These are phyloP conservation scores for Halotydeus destructor DNA, from an alignment of 1,140 invertebrate genomes.

Conservation along the genomic window DNA sequence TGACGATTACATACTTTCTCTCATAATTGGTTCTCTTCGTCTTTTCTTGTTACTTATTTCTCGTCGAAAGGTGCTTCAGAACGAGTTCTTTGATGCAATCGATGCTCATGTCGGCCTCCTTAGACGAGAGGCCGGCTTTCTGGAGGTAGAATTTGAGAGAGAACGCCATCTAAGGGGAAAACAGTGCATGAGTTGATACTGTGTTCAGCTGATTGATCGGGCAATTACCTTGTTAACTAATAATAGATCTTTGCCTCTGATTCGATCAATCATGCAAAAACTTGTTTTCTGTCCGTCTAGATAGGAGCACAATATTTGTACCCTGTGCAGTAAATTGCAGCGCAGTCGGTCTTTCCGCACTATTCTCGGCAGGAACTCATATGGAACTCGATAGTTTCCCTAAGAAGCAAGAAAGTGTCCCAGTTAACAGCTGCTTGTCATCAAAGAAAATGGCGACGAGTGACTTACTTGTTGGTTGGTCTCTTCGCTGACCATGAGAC, in stretches of 20 bases:
- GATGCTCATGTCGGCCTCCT: too few species aligned
- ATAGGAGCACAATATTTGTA: constrained; percentile 2
- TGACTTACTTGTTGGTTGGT: background rate
- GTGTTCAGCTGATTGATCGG: too few species aligned
- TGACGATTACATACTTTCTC: too few species aligned
- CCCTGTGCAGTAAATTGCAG: background rate
- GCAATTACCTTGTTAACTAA: background rate
- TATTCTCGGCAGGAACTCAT: constrained; percentile 1
- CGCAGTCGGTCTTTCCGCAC: constrained; percentile 2
- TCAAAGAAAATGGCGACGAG: background rate
- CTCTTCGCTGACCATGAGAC: constrained; percentile 5
- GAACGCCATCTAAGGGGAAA: too few species aligned
- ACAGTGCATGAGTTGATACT: too few species aligned
- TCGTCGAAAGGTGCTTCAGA: too few species aligned
- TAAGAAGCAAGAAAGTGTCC: background rate
- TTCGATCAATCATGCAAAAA: constrained; percentile 1
- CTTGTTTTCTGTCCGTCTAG: background rate
- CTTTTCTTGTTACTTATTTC: too few species aligned
- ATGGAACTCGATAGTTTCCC: background rate
- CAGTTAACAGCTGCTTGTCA: background rate
- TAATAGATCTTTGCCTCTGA: constrained; percentile 4
- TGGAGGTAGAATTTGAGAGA: too few species aligned
- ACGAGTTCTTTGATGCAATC: too few species aligned
- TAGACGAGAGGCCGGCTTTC: too few species aligned
- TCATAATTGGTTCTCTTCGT: too few species aligned